Evolutionary conservation across 2,797 vertebrate genomes (phyloP), one percentile per base, ranked within the genome.

Genomic region (Momotus momota): DNA sequence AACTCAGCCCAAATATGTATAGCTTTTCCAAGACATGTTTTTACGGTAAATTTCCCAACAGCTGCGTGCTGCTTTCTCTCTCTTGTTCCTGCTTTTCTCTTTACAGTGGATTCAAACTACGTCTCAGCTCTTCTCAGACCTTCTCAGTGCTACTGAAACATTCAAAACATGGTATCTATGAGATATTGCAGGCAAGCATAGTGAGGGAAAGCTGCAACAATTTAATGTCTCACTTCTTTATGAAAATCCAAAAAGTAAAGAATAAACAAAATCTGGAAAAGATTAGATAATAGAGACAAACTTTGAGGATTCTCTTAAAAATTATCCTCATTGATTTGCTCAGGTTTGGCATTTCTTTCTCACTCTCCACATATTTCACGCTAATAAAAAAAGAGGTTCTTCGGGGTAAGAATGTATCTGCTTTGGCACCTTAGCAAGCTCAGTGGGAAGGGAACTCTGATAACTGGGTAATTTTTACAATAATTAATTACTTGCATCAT

Each of bases 401-500:
- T 72, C 65, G 27, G 26, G 65, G 46, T 38, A 90, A 95, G 65
- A 82, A 85, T 3, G 0, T 72, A 45, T 70, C 71, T 73, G 64
- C 40, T 87, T 86, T 82, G 67, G 25, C 87, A 52, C 41, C 81
- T 88, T 78, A 92, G 51, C 64, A 66, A 80, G 55, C 64, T 83
- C 81, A 90, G 45, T 72, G n/a, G 55, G 55, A 31, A 93, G 21
- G 25, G 60, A 41, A 88, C 62, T 66, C 61, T 66, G 62, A 86
- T 60, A 88, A 64, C 8, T 1, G 9, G 27, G 13, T 70, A 77
- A 26, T 85, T 93, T 85, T 94, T 70, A 66, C 64, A 84, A 81
- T 71, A 91, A 88, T 62, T 26, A 90, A 91, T 93, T 90, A 64
- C 45, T 90, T 84, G 51, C 33, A 93, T 77, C 81, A 84, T 95